phyloP scores from a whole-genome alignment of 2,113 vertebrate genomes.

The Phycodurus eques region DNA sequence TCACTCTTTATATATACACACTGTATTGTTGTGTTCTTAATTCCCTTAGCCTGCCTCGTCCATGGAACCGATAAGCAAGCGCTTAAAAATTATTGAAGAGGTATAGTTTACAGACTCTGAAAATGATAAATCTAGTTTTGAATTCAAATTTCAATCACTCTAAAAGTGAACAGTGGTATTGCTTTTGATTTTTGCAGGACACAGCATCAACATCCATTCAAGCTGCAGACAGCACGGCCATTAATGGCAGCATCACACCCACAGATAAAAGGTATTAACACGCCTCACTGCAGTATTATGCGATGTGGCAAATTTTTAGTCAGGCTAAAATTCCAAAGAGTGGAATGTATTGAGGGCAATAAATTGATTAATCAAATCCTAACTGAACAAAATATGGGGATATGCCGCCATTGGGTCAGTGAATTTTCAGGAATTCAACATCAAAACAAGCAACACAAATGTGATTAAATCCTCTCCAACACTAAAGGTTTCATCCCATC shows the following conservation, averaged over 20 bases:
- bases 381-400: no score
- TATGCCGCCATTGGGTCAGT: background rate
- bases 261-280: slow-evolving; percentile 91
- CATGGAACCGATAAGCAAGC: slow-evolving; percentile 88
- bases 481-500: background rate
- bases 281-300: background rate
- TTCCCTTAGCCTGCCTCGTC: slow-evolving; percentile 72
- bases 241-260: slow-evolving; percentile 95
- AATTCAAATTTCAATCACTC: background rate
- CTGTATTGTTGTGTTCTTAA: slow-evolving; percentile 1
- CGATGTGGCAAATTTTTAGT: background rate
- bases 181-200: slow-evolving; percentile 72
- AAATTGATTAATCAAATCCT: no score
- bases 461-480: background rate
- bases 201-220: slow-evolving; percentile 95
- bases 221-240: slow-evolving; percentile 96
- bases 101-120: slow-evolving; percentile 59
- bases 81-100: slow-evolving; percentile 95
- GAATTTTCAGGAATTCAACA: background rate
- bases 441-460: background rate
- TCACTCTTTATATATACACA: background rate
- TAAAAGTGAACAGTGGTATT: background rate
- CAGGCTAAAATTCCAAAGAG: no score
- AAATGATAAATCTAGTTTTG: background rate
- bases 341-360: no score